Base-by-base conservation (phyloP, 2,797 vertebrate genomes). In the Petrocephalus sullivani region DNA sequence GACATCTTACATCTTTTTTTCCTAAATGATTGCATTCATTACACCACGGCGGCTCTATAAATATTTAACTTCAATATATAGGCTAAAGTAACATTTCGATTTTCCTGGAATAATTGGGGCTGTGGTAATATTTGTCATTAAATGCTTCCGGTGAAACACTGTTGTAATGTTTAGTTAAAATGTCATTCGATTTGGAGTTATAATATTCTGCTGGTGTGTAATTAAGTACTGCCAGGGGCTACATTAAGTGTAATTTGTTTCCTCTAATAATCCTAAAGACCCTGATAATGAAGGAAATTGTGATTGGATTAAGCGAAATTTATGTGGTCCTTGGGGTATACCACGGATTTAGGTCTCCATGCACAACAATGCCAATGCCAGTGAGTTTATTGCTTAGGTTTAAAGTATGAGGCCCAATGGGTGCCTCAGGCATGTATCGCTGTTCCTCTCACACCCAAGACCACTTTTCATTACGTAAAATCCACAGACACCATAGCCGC, bases 51-150 rank as follows among this genome's bases (percentile, higher is more conserved):
- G 49, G 5, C 75, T 49, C 3, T 78, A 81, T 81, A 49, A 81
- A 81, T 81, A 81, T 81, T 81, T 81, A 81, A 81, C 75, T 21
- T 49, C 75, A 41, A 81, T 81, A 81, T 81, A 81, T n/a, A 49
- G 33, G 67, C 28, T 37, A 71, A 46, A 81, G 41, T 49, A 81
- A 49, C 75, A 81, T 46, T 81, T 81, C 41, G 75, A 49, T 81
- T 49, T 46, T 49, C 41, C 75, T 49, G 75, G 6, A 81, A 81
- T 49, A 81, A 49, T 14, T 81, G 75, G 41, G 75, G 37, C 3
- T 81, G 16, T n/a, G 16, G 75, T 49, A 49, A 49, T n/a, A 81
- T 49, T 46, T 81, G 75, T 81, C 41, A 81, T 46, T 21, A 49
- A 46, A 49, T 21, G 37, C 16, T 49, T 49, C 75, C 75, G 37